phyloP scores from a whole-genome alignment of 2,888 invertebrate species.

The Caenorhabditis sulstoni region DNA sequence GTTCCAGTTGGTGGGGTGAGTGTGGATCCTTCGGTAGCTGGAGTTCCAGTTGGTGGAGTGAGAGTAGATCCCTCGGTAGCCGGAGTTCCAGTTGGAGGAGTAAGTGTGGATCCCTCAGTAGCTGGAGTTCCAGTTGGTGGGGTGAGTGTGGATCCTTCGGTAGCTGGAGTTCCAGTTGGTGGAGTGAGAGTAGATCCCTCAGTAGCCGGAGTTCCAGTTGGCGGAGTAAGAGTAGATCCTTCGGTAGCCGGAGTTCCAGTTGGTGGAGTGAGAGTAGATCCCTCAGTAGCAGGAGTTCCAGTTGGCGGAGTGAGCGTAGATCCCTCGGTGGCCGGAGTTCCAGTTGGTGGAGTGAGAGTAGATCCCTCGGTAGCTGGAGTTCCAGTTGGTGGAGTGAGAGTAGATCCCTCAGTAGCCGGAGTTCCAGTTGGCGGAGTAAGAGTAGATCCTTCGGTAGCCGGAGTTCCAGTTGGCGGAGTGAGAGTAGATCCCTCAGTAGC shows the following conservation, averaged over 20 bases:
- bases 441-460: background rate
- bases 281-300: constrained; percentile 5
- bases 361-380: background rate
- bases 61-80: background rate
- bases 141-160: background rate
- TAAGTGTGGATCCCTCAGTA: background rate
- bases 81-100: constrained; percentile 15
- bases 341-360: background rate
- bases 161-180: constrained; percentile 8
- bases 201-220: background rate
- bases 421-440: background rate
- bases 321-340: background rate
- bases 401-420: background rate
- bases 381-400: constrained; percentile 4
- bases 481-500: background rate
- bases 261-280: background rate
- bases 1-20: too few species aligned
- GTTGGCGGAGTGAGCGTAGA: constrained; percentile 2
- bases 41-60: background rate
- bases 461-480: constrained; percentile 1
- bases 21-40: background rate
- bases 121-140: constrained; percentile 6
- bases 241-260: background rate
- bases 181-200: background rate
- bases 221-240: background rate